Evolutionary conservation across 2,888 invertebrate genomes (phyloP).

Genomic region (Diadegma fenestrale): DNA sequence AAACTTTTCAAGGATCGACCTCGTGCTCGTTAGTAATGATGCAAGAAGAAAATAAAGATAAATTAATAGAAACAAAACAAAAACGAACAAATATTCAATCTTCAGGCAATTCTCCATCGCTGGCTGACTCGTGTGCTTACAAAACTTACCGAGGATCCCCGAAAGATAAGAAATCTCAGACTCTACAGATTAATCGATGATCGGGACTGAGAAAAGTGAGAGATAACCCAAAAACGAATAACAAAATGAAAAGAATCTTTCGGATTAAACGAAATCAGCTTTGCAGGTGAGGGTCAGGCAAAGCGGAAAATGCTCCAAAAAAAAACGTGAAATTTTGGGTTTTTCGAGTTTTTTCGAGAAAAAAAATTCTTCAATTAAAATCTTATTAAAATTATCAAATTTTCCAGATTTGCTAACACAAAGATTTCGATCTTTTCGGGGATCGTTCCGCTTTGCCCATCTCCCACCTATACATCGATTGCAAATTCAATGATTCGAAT

Average conservation of each 20-base stretch:
- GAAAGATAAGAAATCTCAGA: slow-evolving; percentile 69
- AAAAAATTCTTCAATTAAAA: too few relatives aligned
- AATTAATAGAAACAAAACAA: slow-evolving; percentile 43
- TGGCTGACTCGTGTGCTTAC: slow-evolving; percentile 6
- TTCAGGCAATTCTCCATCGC: slow-evolving; percentile 56
- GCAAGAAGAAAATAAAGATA: slow-evolving; percentile 23
- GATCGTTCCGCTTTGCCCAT: too few relatives aligned
- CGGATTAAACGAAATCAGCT: slow-evolving; percentile 9
- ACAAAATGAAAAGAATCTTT: slow-evolving; percentile 22
- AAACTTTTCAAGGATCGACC: not conserved
- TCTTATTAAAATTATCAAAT: too few relatives aligned
- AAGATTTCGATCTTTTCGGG: too few relatives aligned
- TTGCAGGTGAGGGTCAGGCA: too few relatives aligned
- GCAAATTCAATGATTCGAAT: slow-evolving; percentile 1
- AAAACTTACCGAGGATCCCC: slow-evolving; percentile 72
- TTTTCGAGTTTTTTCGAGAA: too few relatives aligned
- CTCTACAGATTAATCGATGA: slow-evolving; percentile 27
- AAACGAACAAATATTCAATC: slow-evolving; percentile 42
- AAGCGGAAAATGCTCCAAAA: too few relatives aligned
- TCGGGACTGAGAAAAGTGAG: slow-evolving; percentile 28
- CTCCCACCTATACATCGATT: not conserved
- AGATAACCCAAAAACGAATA: slow-evolving; percentile 36
- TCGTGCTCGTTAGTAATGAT: slow-evolving; percentile 45
- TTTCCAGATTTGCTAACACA: too few relatives aligned
- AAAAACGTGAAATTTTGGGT: too few relatives aligned